Base-by-base conservation (phyloP, 2,113 vertebrate species). In the Halichoeres trimaculatus region DNA sequence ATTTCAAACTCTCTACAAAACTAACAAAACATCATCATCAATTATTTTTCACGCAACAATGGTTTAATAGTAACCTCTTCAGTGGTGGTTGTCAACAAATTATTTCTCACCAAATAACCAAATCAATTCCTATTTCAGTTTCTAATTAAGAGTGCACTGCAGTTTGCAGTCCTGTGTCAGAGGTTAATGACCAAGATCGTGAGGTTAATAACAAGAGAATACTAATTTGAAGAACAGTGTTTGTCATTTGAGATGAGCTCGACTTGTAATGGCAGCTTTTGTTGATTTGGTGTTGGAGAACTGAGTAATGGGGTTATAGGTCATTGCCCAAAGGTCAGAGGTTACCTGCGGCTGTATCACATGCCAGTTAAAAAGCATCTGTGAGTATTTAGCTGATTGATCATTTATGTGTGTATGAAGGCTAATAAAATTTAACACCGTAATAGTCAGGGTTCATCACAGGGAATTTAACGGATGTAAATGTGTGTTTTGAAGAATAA, bases 171-270 rank as follows among this genome's bases (percentile, higher is more conserved):
- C 52, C 17, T 19, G 64, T 51, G 65, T 81, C 64, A 71, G n/a
- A 53, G 67, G 67, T 80, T 75, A 83, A 76, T 52, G 38, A 63
- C 51, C 26, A 56, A 53, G 48, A 35, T 16, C 54, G 23, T 26
- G 34, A 56, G 62, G 63, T 76, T 56, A 82, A 72, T 83, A 36
- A 65, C 9, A 38, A 76, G 36, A 58, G 47, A 73, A 84, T 55
- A 41, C 40, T 52, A 6, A 61, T 81, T 36, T 79, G 3, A 55
- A 57, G 60, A 50, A 40, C 34, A 56, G 1, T 43, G 20, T 73
- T 81, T 83, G 57, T 58, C 36, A 64, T 78, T 19, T 66, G 24
- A 65, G 26, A 58, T 34, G 4, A 52, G 51, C 16, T 2, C 40
- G 45, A 38, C 45, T 34, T 30, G 19, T 75, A 50, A 54, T 73